These are phyloP conservation scores for Argyresthia goedartella DNA, from an alignment of 2,888 invertebrate species.

Conservation along the genomic window DNA sequence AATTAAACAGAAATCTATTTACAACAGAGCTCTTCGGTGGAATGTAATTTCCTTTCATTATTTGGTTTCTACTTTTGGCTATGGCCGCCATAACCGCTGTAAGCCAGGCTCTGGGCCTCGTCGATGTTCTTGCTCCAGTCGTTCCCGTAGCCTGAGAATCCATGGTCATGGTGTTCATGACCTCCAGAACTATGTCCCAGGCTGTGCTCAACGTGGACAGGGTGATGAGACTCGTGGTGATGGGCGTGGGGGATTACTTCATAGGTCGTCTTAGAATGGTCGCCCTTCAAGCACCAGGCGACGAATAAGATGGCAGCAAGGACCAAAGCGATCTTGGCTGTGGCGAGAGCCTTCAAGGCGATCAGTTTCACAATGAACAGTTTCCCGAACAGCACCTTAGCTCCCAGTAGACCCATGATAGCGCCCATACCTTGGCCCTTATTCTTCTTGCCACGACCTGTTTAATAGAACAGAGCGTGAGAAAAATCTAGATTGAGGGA, in stretches of 20 bases:
- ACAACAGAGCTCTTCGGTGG: slow-evolving; percentile 38
- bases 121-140: slow-evolving; percentile 73
- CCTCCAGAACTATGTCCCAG: slow-evolving; percentile 37
- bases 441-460: slow-evolving; percentile 80
- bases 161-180: slow-evolving; percentile 14
- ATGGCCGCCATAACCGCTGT: slow-evolving; percentile 72
- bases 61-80: slow-evolving; percentile 24
- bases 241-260: slow-evolving; percentile 58
- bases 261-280: slow-evolving; percentile 56
- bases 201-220: slow-evolving; percentile 71
- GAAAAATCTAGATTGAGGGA: background rate
- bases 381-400: slow-evolving; percentile 53
- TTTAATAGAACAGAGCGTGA: slow-evolving; percentile 13
- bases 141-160: slow-evolving; percentile 37
- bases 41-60: background rate
- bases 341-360: slow-evolving; percentile 84
- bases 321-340: slow-evolving; percentile 85
- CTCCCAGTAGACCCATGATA: slow-evolving; percentile 74
- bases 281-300: slow-evolving; percentile 55
- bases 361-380: slow-evolving; percentile 84
- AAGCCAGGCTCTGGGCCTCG: slow-evolving; percentile 78
- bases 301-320: slow-evolving; percentile 77
- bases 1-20: slow-evolving; percentile 23
- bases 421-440: slow-evolving; percentile 77
- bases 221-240: slow-evolving; percentile 73